These are phyloP conservation scores for Columba livia DNA, from an alignment of 2,113 vertebrate species.

Conservation along the genomic window DNA sequence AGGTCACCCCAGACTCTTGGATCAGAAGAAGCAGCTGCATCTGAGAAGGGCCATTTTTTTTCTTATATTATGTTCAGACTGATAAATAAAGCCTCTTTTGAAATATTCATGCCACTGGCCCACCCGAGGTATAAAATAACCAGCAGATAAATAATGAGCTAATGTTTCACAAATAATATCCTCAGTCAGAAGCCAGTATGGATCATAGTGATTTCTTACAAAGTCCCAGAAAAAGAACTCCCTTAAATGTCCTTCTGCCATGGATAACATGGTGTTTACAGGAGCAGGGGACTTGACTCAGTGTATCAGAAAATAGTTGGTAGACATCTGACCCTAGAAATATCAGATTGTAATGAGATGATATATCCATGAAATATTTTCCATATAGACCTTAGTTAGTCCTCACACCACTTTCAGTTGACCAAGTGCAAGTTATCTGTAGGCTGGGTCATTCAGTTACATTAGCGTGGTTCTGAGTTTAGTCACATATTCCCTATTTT, in stretches of 20 bases:
- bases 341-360: not conserved
- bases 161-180: not conserved
- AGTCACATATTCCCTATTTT: not conserved
- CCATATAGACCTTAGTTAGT: not conserved
- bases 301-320: fast-evolving
- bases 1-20: not conserved
- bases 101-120: slow-evolving; percentile 28
- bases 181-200: not conserved
- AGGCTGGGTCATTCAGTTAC: not conserved
- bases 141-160: slow-evolving; percentile 31
- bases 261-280: not conserved
- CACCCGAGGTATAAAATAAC: slow-evolving; percentile 11
- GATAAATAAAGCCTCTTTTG: not conserved
- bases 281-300: not conserved
- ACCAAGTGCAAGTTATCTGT: not conserved
- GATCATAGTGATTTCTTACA: not conserved
- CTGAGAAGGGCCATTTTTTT: not conserved
- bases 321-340: not conserved
- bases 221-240: not conserved
- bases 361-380: not conserved
- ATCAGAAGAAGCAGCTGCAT: not conserved
- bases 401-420: not conserved
- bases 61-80: not conserved
- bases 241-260: not conserved
- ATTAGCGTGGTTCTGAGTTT: not conserved